Evolutionary conservation across 2,113 vertebrate genomes (phyloP).

Genomic region (Dasyprocta punctata): DNA sequence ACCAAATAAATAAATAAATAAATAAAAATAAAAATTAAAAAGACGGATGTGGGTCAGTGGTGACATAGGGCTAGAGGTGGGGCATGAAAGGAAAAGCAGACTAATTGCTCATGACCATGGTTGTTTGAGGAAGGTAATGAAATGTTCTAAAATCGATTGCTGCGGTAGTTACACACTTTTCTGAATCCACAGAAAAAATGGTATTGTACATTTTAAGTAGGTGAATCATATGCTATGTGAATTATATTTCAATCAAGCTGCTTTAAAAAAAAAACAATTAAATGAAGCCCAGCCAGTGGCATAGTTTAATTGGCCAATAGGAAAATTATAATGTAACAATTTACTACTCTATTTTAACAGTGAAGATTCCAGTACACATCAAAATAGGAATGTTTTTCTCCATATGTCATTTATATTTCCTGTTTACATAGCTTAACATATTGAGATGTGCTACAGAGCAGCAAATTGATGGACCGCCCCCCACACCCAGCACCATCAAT

Average conservation of each 20-base stretch:
- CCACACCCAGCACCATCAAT: too few relatives aligned
- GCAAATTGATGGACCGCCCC: neutral
- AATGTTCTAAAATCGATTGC: slow-evolving; percentile 17
- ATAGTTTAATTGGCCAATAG: neutral
- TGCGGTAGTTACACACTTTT: neutral
- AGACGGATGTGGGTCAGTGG: neutral
- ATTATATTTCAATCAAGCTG: neutral
- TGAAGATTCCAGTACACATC: neutral
- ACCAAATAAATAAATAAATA: too few relatives aligned
- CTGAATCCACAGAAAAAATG: neutral
- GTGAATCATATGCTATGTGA: neutral
- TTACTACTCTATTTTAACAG: neutral
- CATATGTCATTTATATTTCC: neutral
- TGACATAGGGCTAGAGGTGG: neutral
- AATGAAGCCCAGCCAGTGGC: neutral
- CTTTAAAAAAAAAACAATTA: neutral
- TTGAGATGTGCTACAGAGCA: neutral
- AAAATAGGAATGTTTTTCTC: neutral
- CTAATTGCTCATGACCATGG: neutral
- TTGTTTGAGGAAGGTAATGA: neutral
- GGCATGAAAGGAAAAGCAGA: neutral
- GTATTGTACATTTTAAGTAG: slow-evolving; percentile 2
- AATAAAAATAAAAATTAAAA: too few relatives aligned
- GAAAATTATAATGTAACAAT: neutral
- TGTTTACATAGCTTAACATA: neutral